A percentile compares a stretch with the other conserved stretches of the same genome.
Evolutionary conservation across 2,113 vertebrate species (phyloP).

Genomic region (Falco punctatus): DNA sequence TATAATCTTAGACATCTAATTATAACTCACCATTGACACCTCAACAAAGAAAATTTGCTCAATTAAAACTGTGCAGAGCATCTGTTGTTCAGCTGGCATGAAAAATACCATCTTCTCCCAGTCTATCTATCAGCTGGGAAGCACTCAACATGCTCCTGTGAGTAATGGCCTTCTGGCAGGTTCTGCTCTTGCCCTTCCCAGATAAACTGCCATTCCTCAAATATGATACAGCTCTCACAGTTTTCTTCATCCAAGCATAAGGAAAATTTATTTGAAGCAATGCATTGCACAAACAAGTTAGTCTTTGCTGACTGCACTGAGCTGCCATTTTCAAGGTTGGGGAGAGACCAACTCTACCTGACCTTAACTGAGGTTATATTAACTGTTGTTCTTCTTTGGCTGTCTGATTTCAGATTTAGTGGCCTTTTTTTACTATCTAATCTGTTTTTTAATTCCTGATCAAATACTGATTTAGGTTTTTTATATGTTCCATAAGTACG

Average conservation of each 20-base stretch:
- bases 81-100: neutral
- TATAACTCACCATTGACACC: neutral
- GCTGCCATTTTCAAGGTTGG: neutral
- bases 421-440: neutral
- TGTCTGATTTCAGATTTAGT: neutral
- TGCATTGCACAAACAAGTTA: neutral
- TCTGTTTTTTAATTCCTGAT: neutral
- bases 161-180: neutral
- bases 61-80: neutral
- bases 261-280: neutral
- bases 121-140: neutral
- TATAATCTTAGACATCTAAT: neutral
- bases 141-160: neutral
- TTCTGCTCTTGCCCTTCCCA: neutral
- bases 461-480: neutral
- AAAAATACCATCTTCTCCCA: neutral
- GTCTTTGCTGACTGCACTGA: neutral
- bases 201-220: neutral
- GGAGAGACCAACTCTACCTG: neutral
- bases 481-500: neutral
- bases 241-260: neutral
- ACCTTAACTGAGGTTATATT: neutral
- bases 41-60: neutral
- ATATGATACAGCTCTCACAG: fast-evolving
- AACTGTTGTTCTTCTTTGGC: neutral